Percentiles rank a stretch among this genome's conserved stretches.
phyloP scores from a whole-genome alignment of 2,113 vertebrate species.

The Edolisoma coerulescens region DNA sequence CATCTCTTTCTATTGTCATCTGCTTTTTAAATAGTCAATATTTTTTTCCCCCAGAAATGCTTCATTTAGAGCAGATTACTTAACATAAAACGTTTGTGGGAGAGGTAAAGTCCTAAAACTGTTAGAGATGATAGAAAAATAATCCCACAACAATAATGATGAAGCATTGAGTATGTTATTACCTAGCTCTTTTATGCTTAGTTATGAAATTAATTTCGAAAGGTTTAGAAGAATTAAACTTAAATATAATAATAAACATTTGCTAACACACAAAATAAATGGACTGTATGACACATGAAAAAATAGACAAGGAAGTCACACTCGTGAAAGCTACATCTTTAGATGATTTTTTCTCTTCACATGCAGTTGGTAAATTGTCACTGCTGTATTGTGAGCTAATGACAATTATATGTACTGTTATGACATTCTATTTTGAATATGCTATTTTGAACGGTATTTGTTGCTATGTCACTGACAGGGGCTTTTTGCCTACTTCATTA shows the following conservation, averaged over 20 bases:
- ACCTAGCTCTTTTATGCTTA: neutral
- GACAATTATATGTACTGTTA: neutral
- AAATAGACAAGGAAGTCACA: neutral
- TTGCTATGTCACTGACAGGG: neutral
- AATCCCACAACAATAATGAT: neutral
- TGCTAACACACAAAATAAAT: fast-evolving
- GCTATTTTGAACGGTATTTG: fast-evolving
- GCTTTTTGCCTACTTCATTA: neutral
- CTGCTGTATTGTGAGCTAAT: neutral
- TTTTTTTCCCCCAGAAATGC: fast-evolving
- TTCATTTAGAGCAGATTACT: neutral
- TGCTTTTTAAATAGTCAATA: neutral
- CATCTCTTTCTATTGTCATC: neutral
- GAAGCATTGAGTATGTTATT: neutral
- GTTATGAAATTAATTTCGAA: neutral
- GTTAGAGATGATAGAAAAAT: neutral
- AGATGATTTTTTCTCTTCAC: neutral
- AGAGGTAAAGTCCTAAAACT: neutral
- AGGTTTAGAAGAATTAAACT: neutral
- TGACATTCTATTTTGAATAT: neutral
- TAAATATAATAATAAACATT: neutral
- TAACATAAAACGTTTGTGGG: neutral
- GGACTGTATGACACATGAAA: neutral
- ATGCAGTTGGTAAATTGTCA: neutral
- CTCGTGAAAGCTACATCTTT: neutral